A percentile compares a stretch with the other conserved stretches of the same genome.
Conservation (phyloP, 2,113 vertebrate species). For the Cathartes aura region DNA sequence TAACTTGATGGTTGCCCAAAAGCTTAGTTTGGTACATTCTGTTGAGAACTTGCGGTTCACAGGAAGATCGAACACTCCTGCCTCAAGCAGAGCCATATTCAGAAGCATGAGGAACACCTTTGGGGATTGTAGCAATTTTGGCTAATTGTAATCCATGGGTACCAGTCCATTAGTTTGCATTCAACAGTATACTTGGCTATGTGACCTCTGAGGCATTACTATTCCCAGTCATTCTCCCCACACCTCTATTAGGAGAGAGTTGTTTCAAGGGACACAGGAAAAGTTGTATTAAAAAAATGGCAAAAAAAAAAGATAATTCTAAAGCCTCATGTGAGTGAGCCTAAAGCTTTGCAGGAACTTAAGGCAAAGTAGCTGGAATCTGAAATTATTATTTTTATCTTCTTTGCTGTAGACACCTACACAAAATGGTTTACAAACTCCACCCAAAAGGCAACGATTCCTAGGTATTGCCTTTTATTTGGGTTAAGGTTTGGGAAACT, state of each 20-base stretch:
- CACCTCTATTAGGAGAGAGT: rapidly evolving
- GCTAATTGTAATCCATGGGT: not conserved
- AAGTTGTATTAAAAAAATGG: not conserved
- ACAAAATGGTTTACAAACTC: not conserved
- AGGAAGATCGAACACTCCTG: not conserved
- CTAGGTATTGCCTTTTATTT: not conserved
- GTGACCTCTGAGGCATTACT: not conserved
- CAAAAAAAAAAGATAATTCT: not conserved
- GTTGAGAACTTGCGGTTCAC: not conserved
- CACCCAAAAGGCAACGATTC: not conserved
- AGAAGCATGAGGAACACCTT: not conserved
- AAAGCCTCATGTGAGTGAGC: not conserved
- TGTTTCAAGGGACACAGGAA: not conserved
- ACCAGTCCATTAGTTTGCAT: not conserved
- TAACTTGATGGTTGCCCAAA: rapidly evolving
- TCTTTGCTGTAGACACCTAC: not conserved
- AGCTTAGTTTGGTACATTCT: not conserved
- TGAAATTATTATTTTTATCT: not conserved
- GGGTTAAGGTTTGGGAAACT: not conserved
- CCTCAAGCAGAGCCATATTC: not conserved
- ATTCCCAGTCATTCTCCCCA: not conserved
- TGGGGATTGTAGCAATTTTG: not conserved
- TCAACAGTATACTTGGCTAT: not conserved
- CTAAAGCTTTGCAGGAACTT: not conserved
- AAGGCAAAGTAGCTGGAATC: not conserved